These are phyloP conservation scores for Nephrotoma guestfalica DNA, from an alignment of 2,888 invertebrate species.

Conservation along the genomic window DNA sequence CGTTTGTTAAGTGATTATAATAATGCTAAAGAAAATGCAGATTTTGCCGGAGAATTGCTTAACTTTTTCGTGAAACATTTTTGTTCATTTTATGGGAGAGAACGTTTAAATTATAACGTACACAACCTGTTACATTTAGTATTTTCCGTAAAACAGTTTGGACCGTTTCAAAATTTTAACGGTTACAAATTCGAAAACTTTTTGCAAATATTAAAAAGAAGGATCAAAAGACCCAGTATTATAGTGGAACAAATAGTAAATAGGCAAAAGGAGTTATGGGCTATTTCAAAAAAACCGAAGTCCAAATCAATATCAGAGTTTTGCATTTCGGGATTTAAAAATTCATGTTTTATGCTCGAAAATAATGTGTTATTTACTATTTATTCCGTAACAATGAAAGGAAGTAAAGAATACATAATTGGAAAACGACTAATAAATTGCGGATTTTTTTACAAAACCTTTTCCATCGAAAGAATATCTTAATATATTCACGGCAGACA, in stretches of 20 bases:
- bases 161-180: not conserved
- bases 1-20: not conserved
- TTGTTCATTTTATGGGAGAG: slow-evolving; percentile 6
- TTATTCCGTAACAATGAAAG: not conserved
- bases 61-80: not conserved
- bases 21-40: not conserved
- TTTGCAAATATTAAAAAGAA: not conserved
- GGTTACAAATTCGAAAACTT: too few species aligned
- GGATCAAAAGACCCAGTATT: not conserved
- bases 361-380: not conserved
- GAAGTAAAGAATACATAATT: not conserved
- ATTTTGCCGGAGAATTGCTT: not conserved
- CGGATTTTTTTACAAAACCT: not conserved
- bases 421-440: not conserved
- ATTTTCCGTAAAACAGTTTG: slow-evolving; percentile 4
- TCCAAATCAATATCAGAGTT: not conserved
- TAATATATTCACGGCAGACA: not conserved
- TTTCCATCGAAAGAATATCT: not conserved
- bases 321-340: not conserved
- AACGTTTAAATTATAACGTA: slow-evolving; percentile 5
- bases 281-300: not conserved
- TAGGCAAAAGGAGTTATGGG: not conserved
- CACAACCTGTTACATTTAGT: slow-evolving; percentile 6
- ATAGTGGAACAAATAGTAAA: slow-evolving; percentile 1
- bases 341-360: not conserved